Conservation (phyloP, 2,888 invertebrate genomes). For the Stomorhina lunata region DNA sequence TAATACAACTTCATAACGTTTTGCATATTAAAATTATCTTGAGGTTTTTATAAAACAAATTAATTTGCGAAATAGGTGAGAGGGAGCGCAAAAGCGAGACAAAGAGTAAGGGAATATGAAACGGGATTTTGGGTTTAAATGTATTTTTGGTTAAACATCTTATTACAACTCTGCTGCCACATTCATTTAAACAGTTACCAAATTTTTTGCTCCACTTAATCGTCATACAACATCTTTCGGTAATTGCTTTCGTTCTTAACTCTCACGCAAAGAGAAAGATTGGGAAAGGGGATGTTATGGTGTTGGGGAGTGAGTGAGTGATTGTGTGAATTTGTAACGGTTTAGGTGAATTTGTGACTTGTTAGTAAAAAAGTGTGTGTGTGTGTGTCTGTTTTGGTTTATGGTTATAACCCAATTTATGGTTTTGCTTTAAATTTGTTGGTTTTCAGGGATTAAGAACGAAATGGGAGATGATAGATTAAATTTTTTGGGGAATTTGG, state of each 20-base stretch:
- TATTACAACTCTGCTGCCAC: conserved; percentile 1
- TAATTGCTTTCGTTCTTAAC: conserved; percentile 37
- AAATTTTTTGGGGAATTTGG: no score
- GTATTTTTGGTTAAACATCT: conserved; percentile 27
- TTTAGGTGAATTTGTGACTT: no score
- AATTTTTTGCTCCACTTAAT: conserved; percentile 34
- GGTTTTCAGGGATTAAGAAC: background rate
- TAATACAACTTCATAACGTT: background rate
- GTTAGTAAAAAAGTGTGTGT: background rate
- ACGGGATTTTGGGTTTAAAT: conserved; percentile 5
- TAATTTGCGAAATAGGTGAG: conserved; percentile 22
- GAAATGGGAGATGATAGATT: background rate
- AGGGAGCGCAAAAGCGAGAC: background rate
- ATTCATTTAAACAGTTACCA: conserved; percentile 5
- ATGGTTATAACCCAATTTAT: conserved; percentile 52
- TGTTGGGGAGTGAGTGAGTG: background rate
- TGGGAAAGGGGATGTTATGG: background rate
- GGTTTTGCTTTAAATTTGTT: conserved; percentile 8
- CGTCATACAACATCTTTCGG: conserved; percentile 29
- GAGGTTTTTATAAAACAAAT: conserved; percentile 26
- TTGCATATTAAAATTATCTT: conserved; percentile 3
- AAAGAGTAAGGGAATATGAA: background rate
- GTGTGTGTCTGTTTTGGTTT: background rate
- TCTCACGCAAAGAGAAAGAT: background rate
- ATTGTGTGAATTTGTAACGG: background rate